Evolutionary conservation across 2,888 invertebrate genomes (phyloP).

Genomic region (Apamea monoglypha): DNA sequence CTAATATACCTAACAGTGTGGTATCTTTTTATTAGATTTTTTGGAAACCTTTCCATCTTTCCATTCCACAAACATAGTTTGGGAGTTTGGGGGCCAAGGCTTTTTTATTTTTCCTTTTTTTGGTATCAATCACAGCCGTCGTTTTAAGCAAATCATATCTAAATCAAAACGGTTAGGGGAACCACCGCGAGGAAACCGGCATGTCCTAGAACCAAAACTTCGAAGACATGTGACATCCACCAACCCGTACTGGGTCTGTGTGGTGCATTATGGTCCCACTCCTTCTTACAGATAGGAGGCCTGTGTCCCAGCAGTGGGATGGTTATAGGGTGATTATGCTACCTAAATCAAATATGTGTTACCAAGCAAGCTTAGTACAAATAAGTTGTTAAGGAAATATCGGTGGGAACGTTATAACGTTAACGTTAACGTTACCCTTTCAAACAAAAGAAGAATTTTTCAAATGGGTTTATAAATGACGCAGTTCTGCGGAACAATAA

Average conservation of each 20-base stretch:
- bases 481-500: too few relatives aligned
- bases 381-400: not conserved
- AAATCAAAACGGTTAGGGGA: not conserved
- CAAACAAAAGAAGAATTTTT: not conserved
- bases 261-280: too few relatives aligned
- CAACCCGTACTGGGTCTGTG: not conserved
- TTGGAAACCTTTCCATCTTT: not conserved
- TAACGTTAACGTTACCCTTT: too few relatives aligned
- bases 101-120: not conserved
- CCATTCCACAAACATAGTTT: not conserved
- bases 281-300: too few relatives aligned
- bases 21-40: conserved; percentile 20
- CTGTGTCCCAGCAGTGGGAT: too few relatives aligned
- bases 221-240: not conserved
- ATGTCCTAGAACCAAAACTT: not conserved
- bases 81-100: not conserved
- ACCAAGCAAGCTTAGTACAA: not conserved
- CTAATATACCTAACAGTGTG: not conserved
- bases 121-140: not conserved
- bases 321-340: too few relatives aligned
- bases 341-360: not conserved
- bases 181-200: not conserved
- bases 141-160: not conserved
- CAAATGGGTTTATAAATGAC: not conserved
- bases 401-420: too few relatives aligned